Percentiles rank a stretch among this genome's conserved stretches.
phyloP scores from a whole-genome alignment of 2,113 vertebrate genomes.

The Oncorhynchus clarkii region DNA sequence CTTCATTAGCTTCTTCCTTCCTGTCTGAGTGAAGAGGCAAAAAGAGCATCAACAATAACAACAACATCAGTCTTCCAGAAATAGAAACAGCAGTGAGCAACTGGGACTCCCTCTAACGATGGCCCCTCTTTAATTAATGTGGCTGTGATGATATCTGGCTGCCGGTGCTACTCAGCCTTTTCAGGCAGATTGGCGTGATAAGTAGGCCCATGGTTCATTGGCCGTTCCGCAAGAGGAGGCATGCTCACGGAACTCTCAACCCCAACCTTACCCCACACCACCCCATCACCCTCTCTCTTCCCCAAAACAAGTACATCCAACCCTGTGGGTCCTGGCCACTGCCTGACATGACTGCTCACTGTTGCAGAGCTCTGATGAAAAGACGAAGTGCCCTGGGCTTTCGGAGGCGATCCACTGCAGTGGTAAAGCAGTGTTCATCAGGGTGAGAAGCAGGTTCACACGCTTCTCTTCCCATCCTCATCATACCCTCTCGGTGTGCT shows the following conservation, averaged over 20 bases:
- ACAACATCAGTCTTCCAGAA: constrained; percentile 31
- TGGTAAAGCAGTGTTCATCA: not conserved
- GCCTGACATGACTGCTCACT: not conserved
- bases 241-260: constrained; percentile 31
- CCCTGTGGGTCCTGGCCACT: too few relatives aligned
- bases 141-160: constrained; percentile 56
- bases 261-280: not conserved
- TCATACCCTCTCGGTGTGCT: not conserved
- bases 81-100: constrained; percentile 29
- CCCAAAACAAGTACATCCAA: constrained; percentile 31
- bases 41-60: constrained; percentile 5
- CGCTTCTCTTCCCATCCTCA: not conserved
- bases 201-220: constrained; percentile 47
- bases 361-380: not conserved
- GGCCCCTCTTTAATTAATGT: constrained; percentile 46
- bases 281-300: constrained; percentile 10
- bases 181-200: constrained; percentile 53
- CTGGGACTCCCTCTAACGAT: constrained; percentile 17
- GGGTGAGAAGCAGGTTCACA: not conserved
- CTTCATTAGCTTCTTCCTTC: not conserved
- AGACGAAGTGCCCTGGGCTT: not conserved
- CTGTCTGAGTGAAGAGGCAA: not conserved
- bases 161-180: constrained; percentile 61
- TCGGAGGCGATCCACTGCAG: not conserved
- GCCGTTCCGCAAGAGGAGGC: constrained; percentile 41